A percentile compares a stretch with the other conserved stretches of the same genome.
Conservation (phyloP, 2,888 invertebrate species). For the Yponomeuta plumbellus region DNA sequence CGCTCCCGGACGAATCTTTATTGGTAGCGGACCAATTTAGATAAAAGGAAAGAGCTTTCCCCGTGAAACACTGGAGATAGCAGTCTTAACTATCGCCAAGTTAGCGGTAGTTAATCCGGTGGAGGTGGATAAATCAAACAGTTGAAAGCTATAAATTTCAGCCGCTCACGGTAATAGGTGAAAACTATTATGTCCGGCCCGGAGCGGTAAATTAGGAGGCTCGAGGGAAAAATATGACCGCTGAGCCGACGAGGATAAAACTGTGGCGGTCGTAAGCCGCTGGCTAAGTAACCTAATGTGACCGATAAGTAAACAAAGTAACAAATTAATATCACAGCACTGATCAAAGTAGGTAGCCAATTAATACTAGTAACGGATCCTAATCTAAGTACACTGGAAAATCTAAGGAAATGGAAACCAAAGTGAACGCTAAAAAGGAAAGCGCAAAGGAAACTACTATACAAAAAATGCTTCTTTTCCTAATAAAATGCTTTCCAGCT, state of each 20-base stretch:
- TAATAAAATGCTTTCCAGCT: conserved; percentile 36
- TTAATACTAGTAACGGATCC: not conserved
- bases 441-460: conserved; percentile 1
- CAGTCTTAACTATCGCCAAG: conserved; percentile 76
- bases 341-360: too few species aligned
- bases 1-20: conserved; percentile 73
- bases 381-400: not conserved
- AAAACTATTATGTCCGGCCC: conserved; percentile 68
- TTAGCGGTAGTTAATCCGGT: conserved; percentile 75
- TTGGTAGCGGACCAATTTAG: conserved; percentile 76
- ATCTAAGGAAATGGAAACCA: not conserved
- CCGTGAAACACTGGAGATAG: conserved; percentile 74
- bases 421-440: not conserved
- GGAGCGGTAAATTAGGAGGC: conserved; percentile 50
- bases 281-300: conserved; percentile 26
- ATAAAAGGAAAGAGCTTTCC: conserved; percentile 75
- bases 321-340: not conserved
- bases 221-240: conserved; percentile 53
- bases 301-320: not conserved
- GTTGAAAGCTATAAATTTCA: conserved; percentile 69
- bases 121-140: conserved; percentile 70
- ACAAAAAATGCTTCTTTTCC: conserved; percentile 29
- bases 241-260: conserved; percentile 29
- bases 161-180: conserved; percentile 70
- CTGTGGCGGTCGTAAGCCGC: conserved; percentile 18